These are phyloP conservation scores for Zaprionus kolodkinae DNA, from an alignment of 1,140 invertebrate species.

Conservation along the genomic window DNA sequence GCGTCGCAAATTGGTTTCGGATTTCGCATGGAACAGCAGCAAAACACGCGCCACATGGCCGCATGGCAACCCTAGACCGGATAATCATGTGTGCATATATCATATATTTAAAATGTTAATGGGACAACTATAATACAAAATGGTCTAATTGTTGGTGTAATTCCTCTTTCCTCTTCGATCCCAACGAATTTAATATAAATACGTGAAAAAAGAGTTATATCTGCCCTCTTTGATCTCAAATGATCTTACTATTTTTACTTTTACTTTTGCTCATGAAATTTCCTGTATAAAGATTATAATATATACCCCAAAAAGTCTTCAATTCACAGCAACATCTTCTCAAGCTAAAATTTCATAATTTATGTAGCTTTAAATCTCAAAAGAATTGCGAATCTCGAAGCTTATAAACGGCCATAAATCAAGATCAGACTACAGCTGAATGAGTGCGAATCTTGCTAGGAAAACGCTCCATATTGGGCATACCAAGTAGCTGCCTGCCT, in stretches of 20 bases:
- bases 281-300: neutral
- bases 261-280: neutral
- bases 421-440: neutral
- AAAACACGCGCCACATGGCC: constrained; percentile 52
- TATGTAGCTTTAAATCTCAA: neutral
- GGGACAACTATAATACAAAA: neutral
- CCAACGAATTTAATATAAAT: neutral
- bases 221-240: neutral
- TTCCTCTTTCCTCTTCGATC: neutral
- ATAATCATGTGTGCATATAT: neutral
- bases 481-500: neutral
- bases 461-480: neutral
- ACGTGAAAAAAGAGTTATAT: neutral
- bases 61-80: constrained; percentile 17
- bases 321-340: neutral
- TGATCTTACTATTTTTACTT: neutral
- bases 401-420: neutral
- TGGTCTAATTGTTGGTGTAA: neutral
- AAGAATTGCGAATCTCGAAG: neutral
- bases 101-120: neutral
- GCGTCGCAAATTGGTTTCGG: constrained; percentile 65
- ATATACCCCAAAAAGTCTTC: neutral
- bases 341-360: neutral
- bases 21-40: constrained; percentile 55
- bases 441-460: neutral